Evolutionary conservation across 2,113 vertebrate species (phyloP).

Genomic region (Aegithalos caudatus): DNA sequence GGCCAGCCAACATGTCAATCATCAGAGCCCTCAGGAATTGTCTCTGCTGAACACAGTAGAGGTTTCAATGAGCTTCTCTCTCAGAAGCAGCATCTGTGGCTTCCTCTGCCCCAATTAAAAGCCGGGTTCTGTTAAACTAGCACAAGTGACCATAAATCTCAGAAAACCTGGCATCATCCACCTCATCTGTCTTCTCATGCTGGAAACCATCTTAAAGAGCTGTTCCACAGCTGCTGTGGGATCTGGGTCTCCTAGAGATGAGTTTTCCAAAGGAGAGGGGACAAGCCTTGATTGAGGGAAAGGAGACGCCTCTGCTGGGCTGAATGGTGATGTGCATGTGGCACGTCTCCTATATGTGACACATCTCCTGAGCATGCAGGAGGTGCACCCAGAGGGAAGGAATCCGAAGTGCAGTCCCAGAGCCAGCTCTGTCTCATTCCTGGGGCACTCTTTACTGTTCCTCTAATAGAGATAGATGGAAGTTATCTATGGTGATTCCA

Average conservation of each 20-base stretch:
- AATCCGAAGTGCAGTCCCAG: neutral
- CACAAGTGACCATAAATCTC: no score
- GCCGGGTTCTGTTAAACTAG: no score
- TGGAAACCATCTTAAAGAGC: neutral
- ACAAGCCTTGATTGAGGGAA: neutral
- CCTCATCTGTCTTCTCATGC: neutral
- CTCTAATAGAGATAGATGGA: neutral
- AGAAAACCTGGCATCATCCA: neutral
- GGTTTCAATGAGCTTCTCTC: no score
- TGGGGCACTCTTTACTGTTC: neutral
- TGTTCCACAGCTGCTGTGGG: neutral
- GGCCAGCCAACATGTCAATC: no score
- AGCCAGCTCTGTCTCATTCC: accelerated
- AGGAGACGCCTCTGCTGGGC: neutral
- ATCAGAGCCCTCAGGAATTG: no score
- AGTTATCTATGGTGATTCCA: no score
- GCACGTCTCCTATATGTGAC: no score
- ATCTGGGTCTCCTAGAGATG: no score
- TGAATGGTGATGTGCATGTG: neutral
- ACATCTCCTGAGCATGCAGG: neutral
- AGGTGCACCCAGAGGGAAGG: neutral
- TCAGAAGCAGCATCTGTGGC: no score
- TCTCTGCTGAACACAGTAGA: no score
- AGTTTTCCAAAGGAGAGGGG: neutral
- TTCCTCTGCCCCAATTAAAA: no score